Percentiles rank a stretch among this genome's conserved stretches.
Evolutionary conservation across 2,888 invertebrate genomes (phyloP).

Genomic region (Patella ulyssiponensis): DNA sequence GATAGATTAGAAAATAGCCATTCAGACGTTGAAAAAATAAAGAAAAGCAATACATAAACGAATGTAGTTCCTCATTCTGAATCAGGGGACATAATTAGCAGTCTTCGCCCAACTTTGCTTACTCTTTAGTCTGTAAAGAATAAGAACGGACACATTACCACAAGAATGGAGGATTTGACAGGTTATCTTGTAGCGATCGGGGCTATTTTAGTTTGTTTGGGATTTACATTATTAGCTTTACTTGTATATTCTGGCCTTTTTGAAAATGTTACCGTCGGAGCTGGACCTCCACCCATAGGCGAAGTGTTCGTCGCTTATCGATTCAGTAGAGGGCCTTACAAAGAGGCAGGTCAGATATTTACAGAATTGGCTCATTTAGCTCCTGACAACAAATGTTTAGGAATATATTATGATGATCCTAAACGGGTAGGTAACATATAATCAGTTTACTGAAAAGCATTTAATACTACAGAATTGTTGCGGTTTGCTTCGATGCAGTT

Average conservation of each 20-base stretch:
- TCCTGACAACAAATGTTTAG: slow-evolving; percentile 69
- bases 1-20: too few species aligned
- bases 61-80: too few species aligned
- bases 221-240: slow-evolving; percentile 58
- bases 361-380: slow-evolving; percentile 70
- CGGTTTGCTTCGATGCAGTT: background rate
- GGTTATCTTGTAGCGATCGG: slow-evolving; percentile 56
- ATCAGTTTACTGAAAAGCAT: background rate
- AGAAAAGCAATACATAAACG: too few species aligned
- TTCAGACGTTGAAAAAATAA: too few species aligned
- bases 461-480: background rate
- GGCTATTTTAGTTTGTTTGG: slow-evolving; percentile 56
- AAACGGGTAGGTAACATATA: slow-evolving; percentile 61
- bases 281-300: slow-evolving; percentile 69
- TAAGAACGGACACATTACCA: background rate
- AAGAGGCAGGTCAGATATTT: slow-evolving; percentile 70
- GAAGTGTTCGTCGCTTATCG: slow-evolving; percentile 71
- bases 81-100: too few species aligned
- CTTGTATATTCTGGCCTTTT: slow-evolving; percentile 70
- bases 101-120: too few species aligned
- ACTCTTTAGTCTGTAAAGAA: too few species aligned
- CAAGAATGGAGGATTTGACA: slow-evolving; percentile 48
- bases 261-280: slow-evolving; percentile 64
- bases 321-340: slow-evolving; percentile 72
- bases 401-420: slow-evolving; percentile 74